phyloP scores from a whole-genome alignment of 2,888 invertebrate species.

The Diabrotica balteata region DNA sequence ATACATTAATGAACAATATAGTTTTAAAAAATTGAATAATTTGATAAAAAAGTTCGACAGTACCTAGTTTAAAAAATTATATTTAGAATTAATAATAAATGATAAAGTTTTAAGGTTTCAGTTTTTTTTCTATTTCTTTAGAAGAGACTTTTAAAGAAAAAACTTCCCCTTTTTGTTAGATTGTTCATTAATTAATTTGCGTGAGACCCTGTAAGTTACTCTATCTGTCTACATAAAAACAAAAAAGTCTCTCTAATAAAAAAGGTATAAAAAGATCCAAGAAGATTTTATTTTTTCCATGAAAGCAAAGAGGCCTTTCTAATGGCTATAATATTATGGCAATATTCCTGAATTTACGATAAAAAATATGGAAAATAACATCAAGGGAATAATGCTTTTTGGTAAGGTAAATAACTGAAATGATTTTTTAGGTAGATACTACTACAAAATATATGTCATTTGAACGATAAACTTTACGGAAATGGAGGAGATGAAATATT shows the following conservation, averaged over 20 bases:
- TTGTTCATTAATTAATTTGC: too few relatives aligned
- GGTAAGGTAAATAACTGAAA: neutral
- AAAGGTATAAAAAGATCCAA: neutral
- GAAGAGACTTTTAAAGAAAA: too few relatives aligned
- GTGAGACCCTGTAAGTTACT: neutral
- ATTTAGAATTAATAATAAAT: too few relatives aligned
- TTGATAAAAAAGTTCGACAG: too few relatives aligned
- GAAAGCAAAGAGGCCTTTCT: neutral
- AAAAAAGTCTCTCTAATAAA: neutral
- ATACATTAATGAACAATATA: too few relatives aligned
- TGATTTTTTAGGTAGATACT: neutral
- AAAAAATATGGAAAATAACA: neutral
- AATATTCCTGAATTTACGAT: slow-evolving; percentile 1
- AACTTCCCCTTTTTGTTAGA: too few relatives aligned
- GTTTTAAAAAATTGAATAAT: too few relatives aligned
- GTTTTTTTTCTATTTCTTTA: too few relatives aligned
- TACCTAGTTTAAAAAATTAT: too few relatives aligned
- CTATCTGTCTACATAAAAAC: neutral
- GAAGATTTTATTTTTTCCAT: slow-evolving; percentile 3
- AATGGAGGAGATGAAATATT: neutral
- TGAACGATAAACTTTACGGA: neutral
- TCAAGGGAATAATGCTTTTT: neutral
- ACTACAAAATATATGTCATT: neutral
- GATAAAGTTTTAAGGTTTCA: too few relatives aligned
- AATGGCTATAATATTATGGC: slow-evolving; percentile 3